These are phyloP conservation scores for Smutsia temminckii DNA, from an alignment of 2,797 vertebrate genomes.

Conservation along the genomic window DNA sequence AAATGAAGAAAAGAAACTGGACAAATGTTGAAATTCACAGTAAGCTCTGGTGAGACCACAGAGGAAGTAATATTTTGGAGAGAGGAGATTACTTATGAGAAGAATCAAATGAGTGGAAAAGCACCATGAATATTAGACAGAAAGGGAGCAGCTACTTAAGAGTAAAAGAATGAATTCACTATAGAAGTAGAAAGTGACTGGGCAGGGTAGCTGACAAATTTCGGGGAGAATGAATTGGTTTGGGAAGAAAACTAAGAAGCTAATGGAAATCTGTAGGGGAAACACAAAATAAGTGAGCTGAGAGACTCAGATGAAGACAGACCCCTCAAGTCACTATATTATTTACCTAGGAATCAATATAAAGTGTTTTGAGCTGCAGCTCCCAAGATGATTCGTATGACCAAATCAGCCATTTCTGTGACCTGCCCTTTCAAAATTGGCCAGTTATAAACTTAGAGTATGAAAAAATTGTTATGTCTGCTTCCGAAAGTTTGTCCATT, in stretches of 20 bases:
- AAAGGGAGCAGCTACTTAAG: background rate
- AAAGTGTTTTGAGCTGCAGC: background rate
- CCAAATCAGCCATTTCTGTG: background rate
- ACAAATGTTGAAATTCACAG: background rate
- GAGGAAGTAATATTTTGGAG: background rate
- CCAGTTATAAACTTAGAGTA: background rate
- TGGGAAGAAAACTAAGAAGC: background rate
- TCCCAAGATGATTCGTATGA: background rate
- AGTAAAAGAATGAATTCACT: background rate
- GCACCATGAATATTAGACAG: background rate
- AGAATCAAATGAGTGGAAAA: background rate
- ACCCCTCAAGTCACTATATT: background rate
- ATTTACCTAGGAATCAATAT: background rate
- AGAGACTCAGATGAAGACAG: background rate
- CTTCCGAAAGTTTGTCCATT: background rate
- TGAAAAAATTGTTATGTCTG: background rate
- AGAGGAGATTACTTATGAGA: background rate
- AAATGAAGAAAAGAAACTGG: background rate
- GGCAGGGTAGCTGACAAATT: background rate
- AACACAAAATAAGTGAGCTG: background rate
- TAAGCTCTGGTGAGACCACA: background rate
- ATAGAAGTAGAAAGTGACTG: background rate
- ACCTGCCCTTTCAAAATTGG: background rate
- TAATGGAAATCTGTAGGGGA: background rate
- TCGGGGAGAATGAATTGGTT: background rate